Evolutionary conservation across 2,888 invertebrate genomes (phyloP).

Genomic region (Macrostomum cliftonense): DNA sequence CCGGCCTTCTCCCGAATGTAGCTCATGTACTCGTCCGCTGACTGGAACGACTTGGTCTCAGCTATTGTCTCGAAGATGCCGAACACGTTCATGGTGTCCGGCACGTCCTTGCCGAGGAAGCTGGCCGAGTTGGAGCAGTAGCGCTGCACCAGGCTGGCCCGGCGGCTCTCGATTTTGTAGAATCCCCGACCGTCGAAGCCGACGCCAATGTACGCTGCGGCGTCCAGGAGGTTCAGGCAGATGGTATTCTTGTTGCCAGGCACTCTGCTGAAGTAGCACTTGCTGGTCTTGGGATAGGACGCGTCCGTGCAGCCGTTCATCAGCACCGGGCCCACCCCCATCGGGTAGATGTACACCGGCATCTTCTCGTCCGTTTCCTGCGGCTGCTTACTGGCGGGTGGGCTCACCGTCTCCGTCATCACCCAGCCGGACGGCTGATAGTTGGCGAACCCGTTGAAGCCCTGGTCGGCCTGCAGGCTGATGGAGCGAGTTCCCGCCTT

Average conservation of each 20-base stretch:
- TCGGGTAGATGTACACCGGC: too few relatives aligned
- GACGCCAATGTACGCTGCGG: slow-evolving; percentile 3
- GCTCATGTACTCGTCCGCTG: slow-evolving; percentile 2
- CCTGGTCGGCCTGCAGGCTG: too few relatives aligned
- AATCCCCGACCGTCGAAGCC: slow-evolving; percentile 7
- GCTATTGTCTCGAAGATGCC: slow-evolving; percentile 11
- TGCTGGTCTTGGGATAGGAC: background rate
- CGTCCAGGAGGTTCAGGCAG: slow-evolving; percentile 1
- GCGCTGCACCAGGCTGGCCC: slow-evolving; percentile 3
- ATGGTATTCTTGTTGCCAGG: too few relatives aligned
- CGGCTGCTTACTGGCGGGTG: too few relatives aligned
- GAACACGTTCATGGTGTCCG: slow-evolving; percentile 11
- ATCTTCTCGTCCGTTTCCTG: too few relatives aligned
- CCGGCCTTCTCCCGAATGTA: slow-evolving; percentile 9
- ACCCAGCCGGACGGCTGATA: too few relatives aligned
- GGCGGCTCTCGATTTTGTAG: slow-evolving; percentile 1
- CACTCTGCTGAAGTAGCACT: background rate
- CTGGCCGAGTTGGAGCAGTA: background rate
- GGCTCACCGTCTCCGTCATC: too few relatives aligned
- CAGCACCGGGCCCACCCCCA: slow-evolving; percentile 3
- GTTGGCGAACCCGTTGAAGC: too few relatives aligned
- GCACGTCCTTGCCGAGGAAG: slow-evolving; percentile 5
- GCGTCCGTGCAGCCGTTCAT: slow-evolving; percentile 4
- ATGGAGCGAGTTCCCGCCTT: too few relatives aligned
- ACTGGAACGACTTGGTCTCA: slow-evolving; percentile 9